Evolutionary conservation across 1,140 invertebrate genomes (phyloP).

Genomic region (Bathynomus jamesi): DNA sequence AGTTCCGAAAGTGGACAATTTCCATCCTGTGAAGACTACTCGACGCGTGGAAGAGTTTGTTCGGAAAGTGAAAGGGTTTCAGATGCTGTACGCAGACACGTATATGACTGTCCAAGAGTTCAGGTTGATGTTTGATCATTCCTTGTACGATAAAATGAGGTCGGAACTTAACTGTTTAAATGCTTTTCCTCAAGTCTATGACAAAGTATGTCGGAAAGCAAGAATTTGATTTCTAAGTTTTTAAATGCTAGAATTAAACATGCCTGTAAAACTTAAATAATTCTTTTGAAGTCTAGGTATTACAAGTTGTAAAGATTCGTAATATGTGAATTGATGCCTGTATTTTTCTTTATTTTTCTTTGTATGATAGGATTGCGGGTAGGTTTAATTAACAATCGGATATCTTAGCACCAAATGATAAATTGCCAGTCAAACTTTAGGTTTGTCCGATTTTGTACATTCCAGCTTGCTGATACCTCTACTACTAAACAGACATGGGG

Average conservation of each 20-base stretch:
- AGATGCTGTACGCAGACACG: constrained; percentile 80
- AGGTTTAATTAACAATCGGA: no score
- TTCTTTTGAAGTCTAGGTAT: no score
- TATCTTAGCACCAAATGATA: no score
- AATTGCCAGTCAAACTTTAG: no score
- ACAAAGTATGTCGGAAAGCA: constrained; percentile 63
- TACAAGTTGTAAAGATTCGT: no score
- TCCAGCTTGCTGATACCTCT: no score
- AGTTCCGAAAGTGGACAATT: constrained; percentile 55
- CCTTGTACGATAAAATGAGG: constrained; percentile 63
- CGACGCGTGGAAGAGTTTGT: constrained; percentile 64
- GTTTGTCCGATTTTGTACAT: no score
- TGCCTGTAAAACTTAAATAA: no score
- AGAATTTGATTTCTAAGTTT: constrained; percentile 45
- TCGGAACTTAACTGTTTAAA: constrained; percentile 53
- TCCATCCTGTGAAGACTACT: constrained; percentile 58
- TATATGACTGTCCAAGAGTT: constrained; percentile 69
- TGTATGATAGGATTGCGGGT: no score
- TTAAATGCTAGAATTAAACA: background rate
- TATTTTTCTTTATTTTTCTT: no score
- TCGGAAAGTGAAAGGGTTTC: constrained; percentile 60
- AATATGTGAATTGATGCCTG: no score
- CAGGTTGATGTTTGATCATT: constrained; percentile 72
- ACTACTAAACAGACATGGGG: no score
- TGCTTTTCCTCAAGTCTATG: constrained; percentile 75